Evolutionary conservation across 2,113 vertebrate species (phyloP).

Genomic region (Malaclemys terrapin): DNA sequence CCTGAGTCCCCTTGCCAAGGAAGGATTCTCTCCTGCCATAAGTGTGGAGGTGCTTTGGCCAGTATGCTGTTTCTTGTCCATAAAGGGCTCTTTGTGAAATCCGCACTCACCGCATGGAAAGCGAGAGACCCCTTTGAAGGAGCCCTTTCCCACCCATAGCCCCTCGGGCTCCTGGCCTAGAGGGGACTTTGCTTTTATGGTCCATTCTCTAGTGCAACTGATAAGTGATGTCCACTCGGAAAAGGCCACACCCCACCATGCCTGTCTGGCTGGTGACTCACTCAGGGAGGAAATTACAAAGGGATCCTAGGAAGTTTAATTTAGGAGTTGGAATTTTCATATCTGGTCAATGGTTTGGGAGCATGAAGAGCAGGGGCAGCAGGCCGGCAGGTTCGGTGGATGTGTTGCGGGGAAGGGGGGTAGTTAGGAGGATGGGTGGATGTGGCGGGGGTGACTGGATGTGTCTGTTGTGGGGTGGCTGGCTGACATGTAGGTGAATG

Average conservation of each 20-base stretch:
- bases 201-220: not conserved
- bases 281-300: not conserved
- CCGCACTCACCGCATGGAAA: not conserved
- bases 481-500: not conserved
- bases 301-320: not conserved
- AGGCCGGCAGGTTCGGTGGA: not conserved
- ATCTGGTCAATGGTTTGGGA: accelerated
- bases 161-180: not conserved
- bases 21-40: accelerated
- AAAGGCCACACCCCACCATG: too few relatives aligned
- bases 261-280: not conserved
- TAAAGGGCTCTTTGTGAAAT: not conserved
- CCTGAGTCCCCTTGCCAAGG: accelerated
- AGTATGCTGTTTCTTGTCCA: accelerated
- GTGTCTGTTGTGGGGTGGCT: not conserved
- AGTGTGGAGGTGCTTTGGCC: not conserved
- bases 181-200: not conserved
- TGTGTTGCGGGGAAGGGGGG: accelerated
- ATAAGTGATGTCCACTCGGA: too few relatives aligned
- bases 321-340: not conserved
- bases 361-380: accelerated
- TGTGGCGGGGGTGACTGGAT: not conserved
- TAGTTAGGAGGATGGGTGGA: not conserved
- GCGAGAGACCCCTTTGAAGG: not conserved
- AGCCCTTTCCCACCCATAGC: not conserved